Evolutionary conservation across 2,113 vertebrate genomes (phyloP), one percentile per base, ranked within the genome.

Genomic region (Australoheros scitulus): DNA sequence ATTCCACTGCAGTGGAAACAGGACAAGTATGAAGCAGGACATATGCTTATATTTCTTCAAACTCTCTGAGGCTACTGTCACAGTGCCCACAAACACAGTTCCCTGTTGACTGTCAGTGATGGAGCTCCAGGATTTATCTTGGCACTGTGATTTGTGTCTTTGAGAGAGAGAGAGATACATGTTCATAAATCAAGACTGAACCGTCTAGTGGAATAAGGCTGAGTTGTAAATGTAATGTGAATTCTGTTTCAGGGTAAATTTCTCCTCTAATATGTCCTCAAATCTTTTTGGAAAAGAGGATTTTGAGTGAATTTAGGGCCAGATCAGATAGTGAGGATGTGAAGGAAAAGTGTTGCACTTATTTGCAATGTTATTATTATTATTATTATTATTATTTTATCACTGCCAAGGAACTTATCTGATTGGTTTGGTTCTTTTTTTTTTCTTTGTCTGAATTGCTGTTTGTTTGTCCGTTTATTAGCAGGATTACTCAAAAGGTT

Each of bases 41-140:
- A 90, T 92, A 91, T 92, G 92, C 88, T 91, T 88, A 58, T 86
- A 52, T 89, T 83, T 85, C 91, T 85, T 83, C 83, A 86, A 80
- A 85, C 32, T 52, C 84, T 89, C 83, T 81, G 59, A 74, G 89
- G 91, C 83, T 68, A 43, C 90, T 91, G 89, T 91, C 88, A 82
- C 79, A 5, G 87, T 47, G 91, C 91, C 92, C 88, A 92, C 84
- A 83, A 82, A 84, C 63, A 41, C 88, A 87, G 88, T 29, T 92
- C 92, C 89, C 92, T 80, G 88, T 68, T 81, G 86, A 82, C 86
- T 84, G 87, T 75, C 87, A 88, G 64, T 55, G 68, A 88, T 10
- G 80, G 61, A 76, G 90, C 92, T 88, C 87, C 90, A 87, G 89
- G 86, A 89, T 84, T 91, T 41, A 60, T 88, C 84, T 90, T 88